Conservation (phyloP, 2,888 invertebrate genomes). For the Nysson spinosus region DNA sequence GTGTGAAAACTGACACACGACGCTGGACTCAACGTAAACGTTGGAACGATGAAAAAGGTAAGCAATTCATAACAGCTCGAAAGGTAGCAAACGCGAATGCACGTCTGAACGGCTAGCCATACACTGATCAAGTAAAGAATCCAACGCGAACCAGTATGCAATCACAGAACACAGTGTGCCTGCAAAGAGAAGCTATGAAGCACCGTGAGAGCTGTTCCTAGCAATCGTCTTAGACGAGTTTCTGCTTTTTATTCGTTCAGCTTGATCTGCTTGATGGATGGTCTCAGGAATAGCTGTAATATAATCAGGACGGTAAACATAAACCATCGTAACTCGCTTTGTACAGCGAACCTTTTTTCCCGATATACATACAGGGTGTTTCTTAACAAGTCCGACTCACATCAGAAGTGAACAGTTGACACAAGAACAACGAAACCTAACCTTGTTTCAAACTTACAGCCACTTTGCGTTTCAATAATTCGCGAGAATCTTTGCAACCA, state of each 20-base stretch:
- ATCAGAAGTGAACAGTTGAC: too few species aligned
- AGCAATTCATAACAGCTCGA: too few species aligned
- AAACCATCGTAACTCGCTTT: not conserved
- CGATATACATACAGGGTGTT: not conserved
- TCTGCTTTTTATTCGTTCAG: slow-evolving; percentile 57
- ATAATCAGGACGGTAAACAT: slow-evolving; percentile 23
- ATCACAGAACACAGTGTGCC: slow-evolving; percentile 35
- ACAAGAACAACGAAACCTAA: too few species aligned
- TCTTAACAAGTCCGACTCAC: not conserved
- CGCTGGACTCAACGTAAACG: too few species aligned
- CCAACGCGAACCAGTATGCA: slow-evolving; percentile 9
- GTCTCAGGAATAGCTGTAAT: slow-evolving; percentile 18
- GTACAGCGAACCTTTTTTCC: slow-evolving; percentile 5
- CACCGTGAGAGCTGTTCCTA: slow-evolving; percentile 48
- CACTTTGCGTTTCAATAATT: too few species aligned
- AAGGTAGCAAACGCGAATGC: too few species aligned
- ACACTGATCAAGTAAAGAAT: too few species aligned
- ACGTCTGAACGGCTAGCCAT: too few species aligned
- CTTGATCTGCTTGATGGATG: slow-evolving; percentile 59
- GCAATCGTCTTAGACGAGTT: slow-evolving; percentile 60
- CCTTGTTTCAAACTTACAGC: too few species aligned
- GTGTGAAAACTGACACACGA: too few species aligned
- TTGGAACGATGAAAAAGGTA: too few species aligned
- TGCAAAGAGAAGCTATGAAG: slow-evolving; percentile 35
- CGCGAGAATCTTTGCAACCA: too few species aligned